phyloP scores from a whole-genome alignment of 2,888 invertebrate species.

The Poecilobothrus nobilitatus region DNA sequence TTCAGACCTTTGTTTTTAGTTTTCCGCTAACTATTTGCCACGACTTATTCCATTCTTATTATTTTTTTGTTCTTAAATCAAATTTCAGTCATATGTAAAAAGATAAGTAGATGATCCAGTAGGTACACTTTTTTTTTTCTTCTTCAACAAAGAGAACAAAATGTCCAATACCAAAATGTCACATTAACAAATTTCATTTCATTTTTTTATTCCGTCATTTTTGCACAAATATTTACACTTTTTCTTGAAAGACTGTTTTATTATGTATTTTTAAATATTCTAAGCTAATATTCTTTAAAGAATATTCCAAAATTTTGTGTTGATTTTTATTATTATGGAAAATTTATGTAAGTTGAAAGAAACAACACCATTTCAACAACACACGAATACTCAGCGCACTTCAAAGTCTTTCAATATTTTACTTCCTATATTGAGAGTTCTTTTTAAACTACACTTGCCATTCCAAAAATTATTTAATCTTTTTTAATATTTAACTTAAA shows the following conservation, averaged over 20 bases:
- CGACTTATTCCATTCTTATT: not conserved
- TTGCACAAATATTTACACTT: not conserved
- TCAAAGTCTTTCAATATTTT: not conserved
- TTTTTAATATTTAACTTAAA: not conserved
- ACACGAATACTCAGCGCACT: not conserved
- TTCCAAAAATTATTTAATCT: not conserved
- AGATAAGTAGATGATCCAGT: not conserved
- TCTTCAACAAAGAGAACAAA: slow-evolving; percentile 6
- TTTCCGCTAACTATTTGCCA: not conserved
- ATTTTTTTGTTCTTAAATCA: not conserved
- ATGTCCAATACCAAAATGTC: slow-evolving; percentile 4
- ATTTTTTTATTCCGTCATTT: slow-evolving; percentile 4
- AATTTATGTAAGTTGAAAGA: slow-evolving; percentile 4
- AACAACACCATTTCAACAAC: not conserved
- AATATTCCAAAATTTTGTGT: slow-evolving; percentile 1
- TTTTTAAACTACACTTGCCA: not conserved
- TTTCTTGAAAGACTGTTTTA: not conserved
- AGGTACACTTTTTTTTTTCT: slow-evolving; percentile 3
- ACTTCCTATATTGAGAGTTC: not conserved
- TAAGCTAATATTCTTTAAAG: not conserved
- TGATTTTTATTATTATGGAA: slow-evolving; percentile 1
- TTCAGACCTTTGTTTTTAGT: not conserved
- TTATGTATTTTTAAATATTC: not conserved
- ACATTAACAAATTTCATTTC: slow-evolving; percentile 4
- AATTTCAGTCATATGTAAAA: not conserved